Percentiles rank a stretch among this genome's conserved stretches.
Conservation (phyloP, 2,888 invertebrate species). For the Acrobasis repandana region DNA sequence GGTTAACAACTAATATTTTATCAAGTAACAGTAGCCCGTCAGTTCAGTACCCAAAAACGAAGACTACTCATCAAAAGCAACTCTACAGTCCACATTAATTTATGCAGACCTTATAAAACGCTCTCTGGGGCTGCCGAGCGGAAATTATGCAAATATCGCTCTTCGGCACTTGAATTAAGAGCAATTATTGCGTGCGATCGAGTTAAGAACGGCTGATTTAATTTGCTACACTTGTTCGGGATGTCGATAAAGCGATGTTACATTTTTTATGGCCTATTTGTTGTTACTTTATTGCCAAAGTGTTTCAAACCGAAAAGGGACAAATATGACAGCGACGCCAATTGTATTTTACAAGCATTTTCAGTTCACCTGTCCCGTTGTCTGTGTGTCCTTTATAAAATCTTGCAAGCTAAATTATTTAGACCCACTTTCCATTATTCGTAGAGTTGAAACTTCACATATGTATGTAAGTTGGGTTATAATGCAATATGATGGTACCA, state of each 20-base stretch:
- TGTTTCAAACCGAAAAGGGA: neutral
- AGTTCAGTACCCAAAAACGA: constrained; percentile 57
- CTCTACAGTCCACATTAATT: constrained; percentile 61
- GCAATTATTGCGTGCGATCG: constrained; percentile 66
- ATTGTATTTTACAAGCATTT: too few relatives aligned
- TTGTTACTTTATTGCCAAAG: constrained; percentile 13
- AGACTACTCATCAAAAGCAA: constrained; percentile 52
- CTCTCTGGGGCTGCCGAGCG: constrained; percentile 47
- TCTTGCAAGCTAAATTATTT: too few relatives aligned
- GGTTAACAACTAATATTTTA: too few relatives aligned
- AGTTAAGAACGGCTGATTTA: constrained; percentile 56
- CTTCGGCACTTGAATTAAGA: constrained; percentile 70
- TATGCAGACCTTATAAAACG: constrained; percentile 70
- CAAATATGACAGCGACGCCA: constrained; percentile 22
- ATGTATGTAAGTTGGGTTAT: too few relatives aligned
- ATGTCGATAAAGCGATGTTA: constrained; percentile 16
- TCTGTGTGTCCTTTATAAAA: too few relatives aligned
- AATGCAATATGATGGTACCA: too few relatives aligned
- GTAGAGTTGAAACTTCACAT: too few relatives aligned
- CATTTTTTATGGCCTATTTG: constrained; percentile 16
- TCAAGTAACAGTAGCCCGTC: neutral
- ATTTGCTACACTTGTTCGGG: constrained; percentile 38
- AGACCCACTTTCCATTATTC: too few relatives aligned
- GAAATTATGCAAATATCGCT: constrained; percentile 76
- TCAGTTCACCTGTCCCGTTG: too few relatives aligned